Evolutionary conservation across 2,888 invertebrate species (phyloP).

Genomic region (Mythimna albipuncta): DNA sequence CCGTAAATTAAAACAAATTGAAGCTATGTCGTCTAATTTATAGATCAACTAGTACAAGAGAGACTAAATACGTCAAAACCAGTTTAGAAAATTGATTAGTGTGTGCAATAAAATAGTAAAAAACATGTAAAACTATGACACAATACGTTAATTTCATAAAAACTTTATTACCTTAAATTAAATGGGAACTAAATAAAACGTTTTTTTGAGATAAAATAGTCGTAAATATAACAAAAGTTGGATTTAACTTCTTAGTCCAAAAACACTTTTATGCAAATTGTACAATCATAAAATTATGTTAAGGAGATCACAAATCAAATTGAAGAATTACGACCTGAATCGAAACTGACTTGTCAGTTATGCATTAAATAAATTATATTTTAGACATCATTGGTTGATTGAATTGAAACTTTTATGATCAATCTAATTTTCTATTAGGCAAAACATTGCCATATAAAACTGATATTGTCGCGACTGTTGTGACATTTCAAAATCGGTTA

Average conservation of each 20-base stretch:
- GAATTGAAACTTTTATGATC: slow-evolving; percentile 62
- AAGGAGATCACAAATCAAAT: slow-evolving; percentile 63
- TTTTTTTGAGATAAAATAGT: slow-evolving; percentile 42
- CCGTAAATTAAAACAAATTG: slow-evolving; percentile 23
- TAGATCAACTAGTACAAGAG: slow-evolving; percentile 17
- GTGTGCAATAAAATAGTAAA: slow-evolving; percentile 41
- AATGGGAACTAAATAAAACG: slow-evolving; percentile 39
- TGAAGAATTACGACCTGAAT: slow-evolving; percentile 47
- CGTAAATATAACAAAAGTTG: slow-evolving; percentile 47
- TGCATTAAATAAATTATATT: slow-evolving; percentile 63
- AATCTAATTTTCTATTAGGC: slow-evolving; percentile 45
- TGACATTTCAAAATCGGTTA: slow-evolving; percentile 52
- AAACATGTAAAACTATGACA: slow-evolving; percentile 39
- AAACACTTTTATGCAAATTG: slow-evolving; percentile 65
- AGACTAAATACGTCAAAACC: slow-evolving; percentile 28
- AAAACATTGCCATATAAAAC: slow-evolving; percentile 52
- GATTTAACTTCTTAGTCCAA: slow-evolving; percentile 31
- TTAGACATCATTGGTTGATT: slow-evolving; percentile 58
- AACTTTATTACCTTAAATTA: slow-evolving; percentile 49
- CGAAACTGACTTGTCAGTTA: slow-evolving; percentile 42
- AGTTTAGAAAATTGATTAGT: slow-evolving; percentile 51
- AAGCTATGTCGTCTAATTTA: slow-evolving; percentile 11
- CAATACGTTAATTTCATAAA: slow-evolving; percentile 42
- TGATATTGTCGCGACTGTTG: slow-evolving; percentile 42
- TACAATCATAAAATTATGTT: slow-evolving; percentile 63